Evolutionary conservation across 2,888 invertebrate genomes (phyloP), one percentile per base, ranked within the genome.

Genomic region (Polyommatus icarus): DNA sequence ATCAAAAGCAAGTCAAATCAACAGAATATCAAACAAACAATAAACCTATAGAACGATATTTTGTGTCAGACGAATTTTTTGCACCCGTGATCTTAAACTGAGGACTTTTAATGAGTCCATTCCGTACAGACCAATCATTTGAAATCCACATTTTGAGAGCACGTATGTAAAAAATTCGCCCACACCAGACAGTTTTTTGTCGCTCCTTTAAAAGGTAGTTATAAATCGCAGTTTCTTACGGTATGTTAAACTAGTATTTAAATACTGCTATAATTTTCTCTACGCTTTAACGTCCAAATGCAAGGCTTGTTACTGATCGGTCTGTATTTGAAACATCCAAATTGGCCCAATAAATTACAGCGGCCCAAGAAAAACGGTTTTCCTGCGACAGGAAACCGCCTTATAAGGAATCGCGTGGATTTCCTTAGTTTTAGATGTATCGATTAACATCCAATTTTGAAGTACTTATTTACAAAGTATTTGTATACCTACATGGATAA

Each of bases 401-500:
- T 71, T 10, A 71, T 32, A 29, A 24, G 29, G 50, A 32, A n/a
- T 40, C 50, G n/a, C 18, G 12, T 67, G 71, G 40, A 54, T 77
- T 73, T 79, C 78, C 78, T 77, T 78, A 78, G 76, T 78, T 76
- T 15, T 59, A 77, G 32, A 76, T 46, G 79, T 78, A 81, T 81
- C 71, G 61, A 78, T 81, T 81, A 78, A 76, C 77, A 78, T 76
- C 57, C 7, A 76, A 76, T 71, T 76, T 24, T 29, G 32, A 61
- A 24, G 8, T 24, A 61, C 10, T 24, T 61, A 61, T 20, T 24
- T 61, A 61, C 61, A 61, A 61, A 61, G 20, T 61, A 61, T 24
- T 20, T 61, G 24, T 61, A 1, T 3, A 20, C 59, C 10, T 61
- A 12, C 10, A 61, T 18, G 54, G 54, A 54, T 18, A 36, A 0